These are phyloP conservation scores for Pristionchus maxplancki DNA, from an alignment of 2,888 invertebrate species.

Conservation along the genomic window DNA sequence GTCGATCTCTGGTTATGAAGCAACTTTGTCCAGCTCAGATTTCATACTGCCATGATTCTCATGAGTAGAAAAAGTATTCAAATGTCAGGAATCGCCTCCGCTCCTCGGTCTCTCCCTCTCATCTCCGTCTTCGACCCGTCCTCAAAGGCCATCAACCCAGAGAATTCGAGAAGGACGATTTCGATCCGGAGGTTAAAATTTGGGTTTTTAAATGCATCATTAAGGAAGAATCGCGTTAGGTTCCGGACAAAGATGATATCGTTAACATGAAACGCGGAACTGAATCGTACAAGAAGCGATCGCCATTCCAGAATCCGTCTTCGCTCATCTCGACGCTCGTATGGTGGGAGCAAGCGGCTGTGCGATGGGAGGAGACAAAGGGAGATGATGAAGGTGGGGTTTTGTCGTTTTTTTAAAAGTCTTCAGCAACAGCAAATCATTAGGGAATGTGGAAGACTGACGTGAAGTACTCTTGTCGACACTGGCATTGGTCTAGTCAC, in stretches of 20 bases:
- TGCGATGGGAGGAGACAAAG: not conserved
- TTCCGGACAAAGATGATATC: too few species aligned
- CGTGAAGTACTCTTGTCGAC: too few species aligned
- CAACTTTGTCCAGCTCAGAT: too few species aligned
- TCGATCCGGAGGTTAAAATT: conserved; percentile 18
- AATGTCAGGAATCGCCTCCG: not conserved
- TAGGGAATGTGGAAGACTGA: too few species aligned
- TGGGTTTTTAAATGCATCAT: not conserved
- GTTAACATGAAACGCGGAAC: not conserved
- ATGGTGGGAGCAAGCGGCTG: not conserved
- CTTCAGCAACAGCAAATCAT: too few species aligned
- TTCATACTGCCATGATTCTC: too few species aligned
- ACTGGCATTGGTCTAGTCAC: not conserved
- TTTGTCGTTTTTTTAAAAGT: too few species aligned
- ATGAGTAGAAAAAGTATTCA: not conserved
- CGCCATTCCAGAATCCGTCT: not conserved
- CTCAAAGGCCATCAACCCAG: not conserved
- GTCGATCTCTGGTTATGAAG: too few species aligned
- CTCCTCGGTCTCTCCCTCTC: not conserved
- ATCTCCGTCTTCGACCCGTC: not conserved
- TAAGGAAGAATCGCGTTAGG: not conserved
- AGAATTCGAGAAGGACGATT: not conserved
- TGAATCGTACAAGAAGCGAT: too few species aligned
- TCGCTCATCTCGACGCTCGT: not conserved
- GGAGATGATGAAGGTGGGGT: not conserved